These are phyloP conservation scores for Caenorhabditis tropicalis DNA, from an alignment of 1,140 invertebrate genomes.

Conservation along the genomic window DNA sequence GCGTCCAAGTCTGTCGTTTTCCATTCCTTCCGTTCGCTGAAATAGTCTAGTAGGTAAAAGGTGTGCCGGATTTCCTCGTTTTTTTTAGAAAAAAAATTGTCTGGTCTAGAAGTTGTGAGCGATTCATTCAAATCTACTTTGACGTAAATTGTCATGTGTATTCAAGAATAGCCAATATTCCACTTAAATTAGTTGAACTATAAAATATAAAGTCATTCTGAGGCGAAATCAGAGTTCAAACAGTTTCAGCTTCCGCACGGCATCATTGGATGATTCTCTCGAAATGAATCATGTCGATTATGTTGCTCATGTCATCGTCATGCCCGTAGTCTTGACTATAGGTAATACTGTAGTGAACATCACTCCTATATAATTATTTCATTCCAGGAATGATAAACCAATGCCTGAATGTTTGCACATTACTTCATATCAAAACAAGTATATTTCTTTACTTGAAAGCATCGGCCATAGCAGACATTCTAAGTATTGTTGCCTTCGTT, in stretches of 20 bases:
- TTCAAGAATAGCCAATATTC: too few relatives aligned
- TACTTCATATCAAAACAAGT: conserved; percentile 55
- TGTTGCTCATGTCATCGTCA: conserved; percentile 66
- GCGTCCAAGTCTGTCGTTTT: too few relatives aligned
- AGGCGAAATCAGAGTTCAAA: too few relatives aligned
- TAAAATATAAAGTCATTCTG: not conserved
- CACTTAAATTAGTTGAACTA: too few relatives aligned
- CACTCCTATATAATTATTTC: not conserved
- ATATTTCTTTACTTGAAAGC: conserved; percentile 68
- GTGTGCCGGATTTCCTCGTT: not conserved
- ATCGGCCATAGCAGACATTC: conserved; percentile 64
- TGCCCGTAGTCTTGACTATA: conserved; percentile 62
- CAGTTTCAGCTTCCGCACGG: not conserved
- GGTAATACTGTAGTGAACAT: conserved; percentile 52
- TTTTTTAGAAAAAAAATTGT: not conserved
- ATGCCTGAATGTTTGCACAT: conserved; percentile 63
- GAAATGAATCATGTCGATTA: conserved; percentile 60
- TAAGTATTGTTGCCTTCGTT: conserved; percentile 65
- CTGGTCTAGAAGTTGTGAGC: not conserved
- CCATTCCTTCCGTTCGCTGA: too few relatives aligned
- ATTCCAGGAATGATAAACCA: conserved; percentile 66
- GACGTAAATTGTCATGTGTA: too few relatives aligned
- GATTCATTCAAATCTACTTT: too few relatives aligned
- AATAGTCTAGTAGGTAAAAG: not conserved
- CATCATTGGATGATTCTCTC: conserved; percentile 26